Evolutionary conservation across 2,113 vertebrate species (phyloP), one percentile per base, ranked within the genome.

Genomic region (Rattus rattus): DNA sequence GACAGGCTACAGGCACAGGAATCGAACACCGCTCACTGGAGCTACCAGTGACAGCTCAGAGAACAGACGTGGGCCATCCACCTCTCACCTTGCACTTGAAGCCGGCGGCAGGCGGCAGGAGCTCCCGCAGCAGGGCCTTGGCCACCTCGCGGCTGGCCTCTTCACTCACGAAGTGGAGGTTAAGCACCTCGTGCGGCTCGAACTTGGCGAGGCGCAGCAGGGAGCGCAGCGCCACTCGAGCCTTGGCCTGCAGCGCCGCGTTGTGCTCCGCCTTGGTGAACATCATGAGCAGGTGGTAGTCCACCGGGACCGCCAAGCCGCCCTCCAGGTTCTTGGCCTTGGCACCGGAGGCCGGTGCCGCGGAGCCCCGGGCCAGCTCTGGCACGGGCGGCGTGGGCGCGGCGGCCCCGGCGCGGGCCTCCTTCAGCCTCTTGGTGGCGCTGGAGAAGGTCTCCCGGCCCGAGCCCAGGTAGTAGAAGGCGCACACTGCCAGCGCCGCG

Each of bases 391-490:
- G 96, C 80, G 89, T 95, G 79, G 91, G 96, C 85, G 61, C 97
- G 63, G 89, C 93, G 91, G 97, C 95, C 93, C 99, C 67, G 12
- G 98, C 98, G 80, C 99, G 99, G 75, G 97, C 98, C 85, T 99
- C 99, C 97, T 99, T 99, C 73, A 99, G 99, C 96, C 99, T 98
- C 98, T 99, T 99, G 13, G 99, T 99, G 96, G 99, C 99, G 98
- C 99, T 99, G 96, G 99, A 99, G 98, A 99, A 99, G 97, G 99
- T 99, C 97, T 99, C 99, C 17, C 98, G 99, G 97, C 99, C 99
- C 0, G 99, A 99, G 54, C 99, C 99, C 0, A 99, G 98, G 97
- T 99, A 99, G 98, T 99, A 99, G 97, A 99, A 99, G 33, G 99
- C 99, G 67, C 99, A 99, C 4, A 99, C 99, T 0, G 99, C 99